These are phyloP conservation scores for Atta colombica DNA, from an alignment of 1,140 invertebrate species.

Conservation along the genomic window DNA sequence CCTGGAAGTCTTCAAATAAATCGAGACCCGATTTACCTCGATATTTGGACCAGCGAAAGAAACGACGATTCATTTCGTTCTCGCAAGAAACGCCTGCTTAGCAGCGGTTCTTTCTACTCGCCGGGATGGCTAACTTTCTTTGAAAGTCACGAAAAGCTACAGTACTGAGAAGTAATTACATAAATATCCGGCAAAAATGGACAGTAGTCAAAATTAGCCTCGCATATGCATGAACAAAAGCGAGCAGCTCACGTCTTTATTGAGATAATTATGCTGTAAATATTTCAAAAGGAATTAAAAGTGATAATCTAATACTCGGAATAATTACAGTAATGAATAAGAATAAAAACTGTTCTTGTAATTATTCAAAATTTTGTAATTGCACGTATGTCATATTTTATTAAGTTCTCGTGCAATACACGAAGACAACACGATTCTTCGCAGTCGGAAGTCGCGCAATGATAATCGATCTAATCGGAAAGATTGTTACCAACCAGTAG, in stretches of 20 bases:
- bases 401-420: not conserved
- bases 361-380: not conserved
- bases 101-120: constrained; percentile 20
- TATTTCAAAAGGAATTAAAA: not conserved
- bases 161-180: constrained; percentile 19
- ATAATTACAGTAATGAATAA: not conserved
- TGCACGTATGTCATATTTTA: not conserved
- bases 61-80: constrained; percentile 18
- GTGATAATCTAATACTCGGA: not conserved
- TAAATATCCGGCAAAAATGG: constrained; percentile 19
- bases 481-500: constrained; percentile 46
- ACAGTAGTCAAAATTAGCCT: not conserved
- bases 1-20: constrained; percentile 59
- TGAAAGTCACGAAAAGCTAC: not conserved
- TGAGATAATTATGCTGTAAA: constrained; percentile 17
- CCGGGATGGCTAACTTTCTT: constrained; percentile 23
- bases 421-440: not conserved
- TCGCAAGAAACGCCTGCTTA: not conserved
- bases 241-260: not conserved
- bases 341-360: constrained; percentile 8
- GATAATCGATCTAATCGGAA: constrained; percentile 49
- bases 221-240: not conserved
- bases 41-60: constrained; percentile 8
- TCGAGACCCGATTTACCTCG: constrained; percentile 52
- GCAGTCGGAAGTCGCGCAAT: not conserved